Evolutionary conservation across 2,888 invertebrate species (phyloP).

Genomic region (Loripinus fragilis): DNA sequence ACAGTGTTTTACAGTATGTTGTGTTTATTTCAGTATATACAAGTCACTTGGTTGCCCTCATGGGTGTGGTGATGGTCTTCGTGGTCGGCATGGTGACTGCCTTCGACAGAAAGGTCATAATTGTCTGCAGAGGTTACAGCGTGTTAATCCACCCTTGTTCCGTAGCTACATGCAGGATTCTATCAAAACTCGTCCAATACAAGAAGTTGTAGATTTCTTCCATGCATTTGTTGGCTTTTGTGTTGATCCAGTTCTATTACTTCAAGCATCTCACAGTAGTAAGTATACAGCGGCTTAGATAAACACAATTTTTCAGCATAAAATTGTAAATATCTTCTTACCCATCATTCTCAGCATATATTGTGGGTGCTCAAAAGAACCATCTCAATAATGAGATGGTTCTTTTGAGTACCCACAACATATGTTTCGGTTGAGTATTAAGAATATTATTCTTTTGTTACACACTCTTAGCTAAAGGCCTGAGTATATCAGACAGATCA

Average conservation of each 20-base stretch:
- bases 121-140: constrained; percentile 90
- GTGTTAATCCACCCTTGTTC: constrained; percentile 88
- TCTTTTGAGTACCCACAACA: no score
- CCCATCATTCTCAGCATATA: no score
- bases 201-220: constrained; percentile 95
- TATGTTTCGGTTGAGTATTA: no score
- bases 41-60: constrained; percentile 97
- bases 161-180: constrained; percentile 89
- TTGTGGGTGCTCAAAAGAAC: no score
- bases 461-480: no score
- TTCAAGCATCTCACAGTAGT: constrained; percentile 71
- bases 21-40: constrained; percentile 88
- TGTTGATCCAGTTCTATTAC: constrained; percentile 88
- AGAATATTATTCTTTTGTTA: no score
- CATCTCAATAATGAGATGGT: no score
- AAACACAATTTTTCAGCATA: no score
- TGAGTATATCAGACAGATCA: no score
- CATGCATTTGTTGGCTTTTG: constrained; percentile 98
- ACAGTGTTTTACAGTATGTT: no score
- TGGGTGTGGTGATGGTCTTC: constrained; percentile 91
- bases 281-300: no score
- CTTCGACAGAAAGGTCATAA: constrained; percentile 91
- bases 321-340: no score
- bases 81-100: constrained; percentile 79
- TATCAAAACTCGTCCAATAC: constrained; percentile 88